phyloP scores from a whole-genome alignment of 2,888 invertebrate genomes.

The Sphecodes monilicornis region DNA sequence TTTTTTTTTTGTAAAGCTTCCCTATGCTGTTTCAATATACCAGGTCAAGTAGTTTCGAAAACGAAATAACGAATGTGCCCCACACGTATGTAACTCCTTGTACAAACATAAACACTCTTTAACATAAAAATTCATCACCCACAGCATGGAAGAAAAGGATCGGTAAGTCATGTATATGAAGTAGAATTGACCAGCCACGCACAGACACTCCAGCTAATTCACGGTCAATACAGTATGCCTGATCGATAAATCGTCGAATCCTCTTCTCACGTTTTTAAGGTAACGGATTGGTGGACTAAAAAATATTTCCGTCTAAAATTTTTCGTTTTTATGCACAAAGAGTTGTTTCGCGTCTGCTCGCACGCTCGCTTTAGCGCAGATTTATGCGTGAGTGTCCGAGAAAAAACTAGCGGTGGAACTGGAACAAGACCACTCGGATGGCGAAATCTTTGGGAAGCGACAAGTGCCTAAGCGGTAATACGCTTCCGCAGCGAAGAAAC shows the following conservation, averaged over 20 bases:
- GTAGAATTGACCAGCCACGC: not conserved
- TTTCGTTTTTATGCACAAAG: not conserved
- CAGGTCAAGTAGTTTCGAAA: too few relatives aligned
- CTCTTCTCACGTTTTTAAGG: too few relatives aligned
- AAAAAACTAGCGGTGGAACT: slow-evolving; percentile 2
- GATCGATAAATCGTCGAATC: not conserved
- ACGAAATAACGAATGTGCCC: too few relatives aligned
- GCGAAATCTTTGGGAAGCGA: slow-evolving; percentile 17
- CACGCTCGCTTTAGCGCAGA: not conserved
- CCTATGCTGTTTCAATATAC: too few relatives aligned
- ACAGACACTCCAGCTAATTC: not conserved
- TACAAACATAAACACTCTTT: too few relatives aligned
- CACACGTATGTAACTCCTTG: too few relatives aligned
- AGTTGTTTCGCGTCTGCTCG: not conserved
- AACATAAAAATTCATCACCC: too few relatives aligned
- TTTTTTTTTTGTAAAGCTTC: too few relatives aligned
- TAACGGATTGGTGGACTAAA: too few relatives aligned
- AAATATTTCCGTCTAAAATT: not conserved
- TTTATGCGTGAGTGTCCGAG: slow-evolving; percentile 10
- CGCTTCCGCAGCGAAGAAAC: slow-evolving; percentile 64
- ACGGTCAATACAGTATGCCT: not conserved
- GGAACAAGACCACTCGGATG: slow-evolving; percentile 42
- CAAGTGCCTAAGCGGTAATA: slow-evolving; percentile 52
- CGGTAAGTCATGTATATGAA: too few relatives aligned
- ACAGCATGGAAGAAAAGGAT: too few relatives aligned